Percentiles rank a stretch among this genome's conserved stretches.
Evolutionary conservation across 2,888 invertebrate species (phyloP).

Genomic region (Pocota personata): DNA sequence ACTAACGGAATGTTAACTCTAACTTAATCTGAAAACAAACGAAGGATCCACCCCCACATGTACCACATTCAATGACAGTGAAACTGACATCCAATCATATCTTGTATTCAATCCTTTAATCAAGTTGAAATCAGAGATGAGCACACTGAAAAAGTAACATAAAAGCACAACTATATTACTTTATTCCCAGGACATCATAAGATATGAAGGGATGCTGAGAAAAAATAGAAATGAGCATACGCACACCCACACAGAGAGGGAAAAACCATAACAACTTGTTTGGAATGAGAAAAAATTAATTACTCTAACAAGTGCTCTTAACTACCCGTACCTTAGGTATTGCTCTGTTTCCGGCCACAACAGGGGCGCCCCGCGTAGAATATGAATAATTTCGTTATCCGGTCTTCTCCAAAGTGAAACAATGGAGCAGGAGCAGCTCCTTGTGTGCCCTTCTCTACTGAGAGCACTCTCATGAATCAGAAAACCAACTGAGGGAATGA

Average conservation of each 20-base stretch:
- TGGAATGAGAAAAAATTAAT: constrained; percentile 78
- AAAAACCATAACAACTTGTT: constrained; percentile 3
- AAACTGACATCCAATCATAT: constrained; percentile 20
- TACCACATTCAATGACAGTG: constrained; percentile 3
- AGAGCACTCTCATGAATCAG: constrained; percentile 47
- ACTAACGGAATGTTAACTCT: constrained; percentile 34
- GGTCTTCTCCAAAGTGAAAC: constrained; percentile 12
- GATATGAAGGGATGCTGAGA: constrained; percentile 33
- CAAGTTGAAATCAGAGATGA: constrained; percentile 24
- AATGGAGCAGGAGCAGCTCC: constrained; percentile 21
- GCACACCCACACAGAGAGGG: constrained; percentile 2
- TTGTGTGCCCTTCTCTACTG: constrained; percentile 32
- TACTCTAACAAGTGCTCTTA: constrained; percentile 80
- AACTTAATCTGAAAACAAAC: constrained; percentile 41
- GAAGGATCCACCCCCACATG: neutral
- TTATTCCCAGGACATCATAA: constrained; percentile 43
- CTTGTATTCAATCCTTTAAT: constrained; percentile 32
- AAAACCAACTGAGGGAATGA: constrained; percentile 62
- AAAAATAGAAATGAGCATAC: constrained; percentile 10
- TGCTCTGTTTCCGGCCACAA: constrained; percentile 60
- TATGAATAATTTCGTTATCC: constrained; percentile 51
- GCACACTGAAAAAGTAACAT: neutral
- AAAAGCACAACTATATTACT: constrained; percentile 27
- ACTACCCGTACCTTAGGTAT: constrained; percentile 78
- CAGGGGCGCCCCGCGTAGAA: constrained; percentile 9